A percentile compares a stretch with the other conserved stretches of the same genome.
Conservation (phyloP, 2,113 vertebrate genomes). For the Triplophysa tibetana region DNA sequence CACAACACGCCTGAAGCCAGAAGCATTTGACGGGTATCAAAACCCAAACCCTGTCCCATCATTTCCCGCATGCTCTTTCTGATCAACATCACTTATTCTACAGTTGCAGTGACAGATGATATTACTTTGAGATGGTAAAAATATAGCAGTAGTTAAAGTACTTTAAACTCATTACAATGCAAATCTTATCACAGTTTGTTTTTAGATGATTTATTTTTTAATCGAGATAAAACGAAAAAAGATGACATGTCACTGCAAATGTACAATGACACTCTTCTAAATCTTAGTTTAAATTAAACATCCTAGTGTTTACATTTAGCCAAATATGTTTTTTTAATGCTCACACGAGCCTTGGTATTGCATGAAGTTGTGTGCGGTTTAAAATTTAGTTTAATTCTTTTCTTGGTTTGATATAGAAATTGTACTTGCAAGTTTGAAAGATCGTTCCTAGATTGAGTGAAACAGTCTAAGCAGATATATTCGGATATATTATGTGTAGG, state of each 20-base stretch:
- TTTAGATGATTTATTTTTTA: too few relatives aligned
- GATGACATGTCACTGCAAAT: not conserved
- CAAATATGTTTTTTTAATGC: not conserved
- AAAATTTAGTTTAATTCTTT: not conserved
- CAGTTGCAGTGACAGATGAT: not conserved
- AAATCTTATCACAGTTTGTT: not conserved
- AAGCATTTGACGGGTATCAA: conserved; percentile 62
- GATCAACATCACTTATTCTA: not conserved
- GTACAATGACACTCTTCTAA: not conserved
- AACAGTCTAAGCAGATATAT: too few relatives aligned
- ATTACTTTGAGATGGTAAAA: not conserved
- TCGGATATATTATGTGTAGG: not conserved
- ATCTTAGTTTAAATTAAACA: not conserved
- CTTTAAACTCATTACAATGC: not conserved
- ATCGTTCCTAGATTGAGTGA: too few relatives aligned
- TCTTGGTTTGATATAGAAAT: not conserved
- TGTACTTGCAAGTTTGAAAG: too few relatives aligned
- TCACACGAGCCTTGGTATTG: conserved; percentile 3
- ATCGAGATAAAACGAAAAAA: too few relatives aligned
- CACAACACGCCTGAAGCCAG: conserved; percentile 35
- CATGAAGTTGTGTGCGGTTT: not conserved
- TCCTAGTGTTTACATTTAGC: not conserved
- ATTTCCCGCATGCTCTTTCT: conserved; percentile 16
- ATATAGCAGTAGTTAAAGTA: too few relatives aligned
- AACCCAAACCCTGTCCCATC: not conserved